Percentiles rank a stretch among this genome's conserved stretches.
Conservation (phyloP, 2,888 invertebrate genomes). For the Polia nebulosa region DNA sequence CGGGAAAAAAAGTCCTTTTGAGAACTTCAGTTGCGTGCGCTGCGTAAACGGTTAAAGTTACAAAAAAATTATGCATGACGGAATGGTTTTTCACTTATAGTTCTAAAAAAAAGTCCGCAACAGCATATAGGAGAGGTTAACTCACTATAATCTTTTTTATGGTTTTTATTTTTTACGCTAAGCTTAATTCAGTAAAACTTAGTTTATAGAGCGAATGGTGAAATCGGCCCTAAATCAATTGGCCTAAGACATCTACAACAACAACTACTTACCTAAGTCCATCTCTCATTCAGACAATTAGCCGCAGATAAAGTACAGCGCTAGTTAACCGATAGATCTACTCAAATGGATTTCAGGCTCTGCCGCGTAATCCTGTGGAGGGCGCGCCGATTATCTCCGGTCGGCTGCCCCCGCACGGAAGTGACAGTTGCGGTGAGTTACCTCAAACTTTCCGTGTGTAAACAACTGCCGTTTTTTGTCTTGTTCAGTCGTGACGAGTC, state of each 20-base stretch:
- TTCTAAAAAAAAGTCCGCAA: no score
- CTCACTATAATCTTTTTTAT: no score
- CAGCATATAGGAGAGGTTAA: no score
- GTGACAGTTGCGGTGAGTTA: constrained; percentile 41
- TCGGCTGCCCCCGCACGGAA: constrained; percentile 29
- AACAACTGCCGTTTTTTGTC: constrained; percentile 39
- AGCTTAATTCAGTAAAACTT: no score
- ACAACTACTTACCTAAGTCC: neutral
- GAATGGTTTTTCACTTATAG: no score
- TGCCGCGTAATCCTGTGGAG: constrained; percentile 55
- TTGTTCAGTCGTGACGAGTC: neutral
- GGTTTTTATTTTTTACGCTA: no score
- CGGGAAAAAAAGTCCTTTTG: no score
- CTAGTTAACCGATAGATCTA: constrained; percentile 51
- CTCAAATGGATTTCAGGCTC: constrained; percentile 57
- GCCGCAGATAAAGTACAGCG: constrained; percentile 33
- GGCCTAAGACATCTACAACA: neutral
- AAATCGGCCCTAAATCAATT: neutral
- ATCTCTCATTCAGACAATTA: constrained; percentile 50
- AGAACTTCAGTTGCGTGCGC: no score
- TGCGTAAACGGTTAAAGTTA: no score
- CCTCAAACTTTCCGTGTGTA: constrained; percentile 31
- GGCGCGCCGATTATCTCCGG: constrained; percentile 41
- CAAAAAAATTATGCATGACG: no score
- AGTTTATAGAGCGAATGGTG: no score